Base-by-base conservation (phyloP, 2,888 invertebrate species). In the Tenthredo livida region DNA sequence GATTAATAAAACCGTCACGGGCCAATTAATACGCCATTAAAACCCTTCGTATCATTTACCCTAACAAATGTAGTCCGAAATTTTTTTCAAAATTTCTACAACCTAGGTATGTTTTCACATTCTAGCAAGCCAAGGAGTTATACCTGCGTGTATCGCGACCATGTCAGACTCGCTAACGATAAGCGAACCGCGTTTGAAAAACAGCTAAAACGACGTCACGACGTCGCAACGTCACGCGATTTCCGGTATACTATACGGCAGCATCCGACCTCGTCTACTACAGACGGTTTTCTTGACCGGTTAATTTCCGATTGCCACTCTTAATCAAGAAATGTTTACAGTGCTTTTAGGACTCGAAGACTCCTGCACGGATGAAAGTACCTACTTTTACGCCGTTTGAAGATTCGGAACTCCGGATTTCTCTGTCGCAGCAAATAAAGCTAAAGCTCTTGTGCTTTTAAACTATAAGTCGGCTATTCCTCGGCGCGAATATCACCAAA, bases 241-340 rank as follows among this genome's bases (percentile, higher is more conserved):
- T 61, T 80, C 80, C 58, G 37, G 37, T 80, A 40, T 21, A 15
- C 5, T 50, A 80, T 50, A 80, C 29, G 29, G 29, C 12, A 15
- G 10, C 29, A 54, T 47, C 50, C 77, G 77, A 50, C 50, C 33
- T 40, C 61, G 80, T 80, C 80, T n/a, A 61, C 80, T 80, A 1
- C 61, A 61, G 17, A 61, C 33, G 54, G 33, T 77, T 73, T 47
- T 54, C 77, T 77, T 89, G 88, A 91, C 91, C 90, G 88, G 89
- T 90, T 91, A 89, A 90, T 91, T 91, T 91, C 90, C 91, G 90
- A 90, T 90, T 87, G 89, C 88, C 87, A 87, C 86, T 87, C 88
- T 87, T 89, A 88, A 89, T 89, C 89, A 89, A 90, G 90, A 89
- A 89, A 80, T 50, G 80, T 29, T 29, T 10, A 15, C 25, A 25